These are phyloP conservation scores for Rhamnusium bicolor DNA, from an alignment of 2,888 invertebrate genomes.

Conservation along the genomic window DNA sequence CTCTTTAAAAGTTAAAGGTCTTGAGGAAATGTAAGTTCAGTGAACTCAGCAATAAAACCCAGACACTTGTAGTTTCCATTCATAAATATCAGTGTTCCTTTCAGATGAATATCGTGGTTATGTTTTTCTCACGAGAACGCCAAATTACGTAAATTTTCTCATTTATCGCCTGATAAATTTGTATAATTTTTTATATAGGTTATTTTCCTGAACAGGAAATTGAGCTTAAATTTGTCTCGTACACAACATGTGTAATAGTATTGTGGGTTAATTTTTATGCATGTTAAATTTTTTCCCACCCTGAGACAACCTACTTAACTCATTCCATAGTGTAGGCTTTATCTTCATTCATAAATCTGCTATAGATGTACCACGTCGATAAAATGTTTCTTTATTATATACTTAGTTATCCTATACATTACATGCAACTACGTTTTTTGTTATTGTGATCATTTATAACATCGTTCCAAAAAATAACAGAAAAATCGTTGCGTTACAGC, in stretches of 20 bases:
- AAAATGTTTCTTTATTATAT: no score
- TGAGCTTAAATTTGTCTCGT: conserved; percentile 45
- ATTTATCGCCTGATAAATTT: conserved; percentile 3
- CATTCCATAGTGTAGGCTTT: conserved; percentile 46
- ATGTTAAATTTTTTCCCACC: conserved; percentile 53
- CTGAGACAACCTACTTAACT: conserved; percentile 54
- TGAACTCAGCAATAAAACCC: conserved; percentile 50
- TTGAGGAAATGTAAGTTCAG: conserved; percentile 53
- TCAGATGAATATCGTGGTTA: conserved; percentile 9
- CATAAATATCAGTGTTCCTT: conserved; percentile 39
- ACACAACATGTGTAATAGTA: conserved; percentile 53
- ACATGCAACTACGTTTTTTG: no score
- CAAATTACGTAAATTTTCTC: conserved; percentile 9
- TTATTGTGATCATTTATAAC: no score
- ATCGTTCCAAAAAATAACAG: no score
- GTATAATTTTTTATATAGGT: conserved; percentile 18
- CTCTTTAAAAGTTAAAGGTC: conserved; percentile 51
- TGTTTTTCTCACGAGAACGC: conserved; percentile 5
- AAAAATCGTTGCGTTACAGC: no score
- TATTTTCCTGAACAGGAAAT: conserved; percentile 46
- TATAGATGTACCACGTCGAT: conserved; percentile 44
- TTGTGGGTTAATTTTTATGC: conserved; percentile 52
- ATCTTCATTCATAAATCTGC: conserved; percentile 50
- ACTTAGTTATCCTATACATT: no score
- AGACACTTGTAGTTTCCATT: conserved; percentile 55